phyloP scores from a whole-genome alignment of 2,797 vertebrate genomes.

The Lagorchestes hirsutus region DNA sequence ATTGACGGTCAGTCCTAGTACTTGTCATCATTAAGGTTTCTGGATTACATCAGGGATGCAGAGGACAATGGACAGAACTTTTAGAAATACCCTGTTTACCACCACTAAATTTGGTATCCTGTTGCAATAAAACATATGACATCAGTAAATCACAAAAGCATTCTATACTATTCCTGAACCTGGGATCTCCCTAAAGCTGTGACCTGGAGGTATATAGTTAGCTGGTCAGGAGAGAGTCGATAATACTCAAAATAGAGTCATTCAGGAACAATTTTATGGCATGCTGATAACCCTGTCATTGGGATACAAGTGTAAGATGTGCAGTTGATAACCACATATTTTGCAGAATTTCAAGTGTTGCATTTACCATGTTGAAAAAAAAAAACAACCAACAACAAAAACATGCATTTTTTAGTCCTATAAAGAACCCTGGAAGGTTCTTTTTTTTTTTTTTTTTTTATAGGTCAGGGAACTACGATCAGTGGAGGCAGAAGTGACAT shows the following conservation, averaged over 20 bases:
- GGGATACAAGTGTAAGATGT: background rate
- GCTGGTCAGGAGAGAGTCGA: background rate
- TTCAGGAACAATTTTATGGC: background rate
- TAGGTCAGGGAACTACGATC: background rate
- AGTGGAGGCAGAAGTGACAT: no score
- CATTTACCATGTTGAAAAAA: background rate
- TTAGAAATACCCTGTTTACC: background rate
- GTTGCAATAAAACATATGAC: background rate
- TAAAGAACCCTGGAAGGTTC: background rate
- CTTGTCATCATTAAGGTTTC: background rate
- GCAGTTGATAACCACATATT: background rate
- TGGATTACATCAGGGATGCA: background rate
- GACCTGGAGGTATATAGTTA: background rate
- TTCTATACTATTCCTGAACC: background rate
- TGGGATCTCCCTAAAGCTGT: background rate
- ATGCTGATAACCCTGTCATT: background rate
- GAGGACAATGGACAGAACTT: background rate
- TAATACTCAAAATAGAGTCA: background rate
- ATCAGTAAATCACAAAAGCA: background rate
- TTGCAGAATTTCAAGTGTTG: background rate
- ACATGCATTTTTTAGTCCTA: background rate
- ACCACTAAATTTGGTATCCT: background rate
- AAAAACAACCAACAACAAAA: background rate
- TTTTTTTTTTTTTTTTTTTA: background rate
- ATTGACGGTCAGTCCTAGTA: no score